Percentiles rank a stretch among this genome's conserved stretches.
phyloP scores from a whole-genome alignment of 2,113 vertebrate genomes.

The Mesocricetus auratus region DNA sequence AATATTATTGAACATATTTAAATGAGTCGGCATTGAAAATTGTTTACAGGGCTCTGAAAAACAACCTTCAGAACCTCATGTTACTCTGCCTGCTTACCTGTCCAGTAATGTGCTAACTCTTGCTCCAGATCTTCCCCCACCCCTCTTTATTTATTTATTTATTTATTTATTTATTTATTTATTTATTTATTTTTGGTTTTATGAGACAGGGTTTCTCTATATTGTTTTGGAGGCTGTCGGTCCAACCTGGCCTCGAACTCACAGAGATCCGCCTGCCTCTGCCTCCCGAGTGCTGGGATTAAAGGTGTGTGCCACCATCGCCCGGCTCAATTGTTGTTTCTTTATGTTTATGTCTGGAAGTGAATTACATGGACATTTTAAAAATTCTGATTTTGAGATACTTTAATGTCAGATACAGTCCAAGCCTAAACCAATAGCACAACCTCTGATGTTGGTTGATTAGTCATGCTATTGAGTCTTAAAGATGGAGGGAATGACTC shows the following conservation, averaged over 20 bases:
- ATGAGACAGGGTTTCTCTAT: too few species aligned
- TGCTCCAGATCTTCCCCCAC: background rate
- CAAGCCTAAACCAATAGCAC: background rate
- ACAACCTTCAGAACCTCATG: background rate
- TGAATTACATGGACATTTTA: background rate
- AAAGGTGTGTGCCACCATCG: too few species aligned
- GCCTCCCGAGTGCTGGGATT: too few species aligned
- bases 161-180: too few species aligned
- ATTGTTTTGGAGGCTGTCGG: too few species aligned
- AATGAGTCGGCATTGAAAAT: constrained; percentile 15
- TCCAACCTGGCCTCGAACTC: too few species aligned
- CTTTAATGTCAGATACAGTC: background rate
- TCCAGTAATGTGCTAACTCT: background rate
- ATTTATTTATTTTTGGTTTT: too few species aligned
- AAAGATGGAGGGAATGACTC: background rate
- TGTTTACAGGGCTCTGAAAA: constrained; percentile 38
- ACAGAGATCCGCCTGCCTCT: too few species aligned
- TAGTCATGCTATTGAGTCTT: background rate
- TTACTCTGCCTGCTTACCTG: background rate
- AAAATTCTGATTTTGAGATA: background rate
- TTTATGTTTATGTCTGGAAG: background rate
- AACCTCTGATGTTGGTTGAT: background rate
- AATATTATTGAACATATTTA: background rate
- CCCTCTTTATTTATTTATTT: too few species aligned
- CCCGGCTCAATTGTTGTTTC: background rate